Conservation (phyloP, 2,888 invertebrate genomes). For the Drosophila bunnanda region DNA sequence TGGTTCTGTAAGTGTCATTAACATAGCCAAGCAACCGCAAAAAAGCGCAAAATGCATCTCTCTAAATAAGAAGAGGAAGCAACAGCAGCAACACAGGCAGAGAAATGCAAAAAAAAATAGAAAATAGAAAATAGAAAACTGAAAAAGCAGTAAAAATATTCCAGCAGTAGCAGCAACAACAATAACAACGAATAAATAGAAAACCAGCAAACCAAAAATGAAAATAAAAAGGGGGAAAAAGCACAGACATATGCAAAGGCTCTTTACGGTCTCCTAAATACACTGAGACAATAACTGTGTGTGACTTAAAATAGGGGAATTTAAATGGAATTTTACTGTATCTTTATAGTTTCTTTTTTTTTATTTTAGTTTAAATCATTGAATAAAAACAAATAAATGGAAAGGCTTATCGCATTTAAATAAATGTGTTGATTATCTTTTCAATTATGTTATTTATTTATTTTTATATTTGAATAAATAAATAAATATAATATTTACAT, state of each 20-base stretch:
- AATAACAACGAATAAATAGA: conserved; percentile 31
- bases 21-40: conserved; percentile 78
- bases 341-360: no score
- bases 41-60: conserved; percentile 77
- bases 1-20: conserved; percentile 73
- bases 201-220: conserved; percentile 24
- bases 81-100: conserved; percentile 13
- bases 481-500: no score
- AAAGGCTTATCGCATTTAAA: no score
- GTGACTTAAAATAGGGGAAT: background rate
- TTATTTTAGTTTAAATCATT: no score
- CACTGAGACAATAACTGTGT: background rate
- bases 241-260: conserved; percentile 35
- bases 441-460: no score
- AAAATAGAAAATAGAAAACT: conserved; percentile 35
- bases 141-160: conserved; percentile 2
- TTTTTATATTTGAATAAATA: no score
- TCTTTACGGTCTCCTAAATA: conserved; percentile 11
- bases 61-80: conserved; percentile 25
- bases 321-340: no score
- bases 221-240: conserved; percentile 8
- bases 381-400: no score
- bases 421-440: no score
- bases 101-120: conserved; percentile 35
- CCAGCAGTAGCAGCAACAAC: conserved; percentile 5